These are phyloP conservation scores for Numenius phaeopus DNA, from an alignment of 2,797 vertebrate species.

Conservation along the genomic window DNA sequence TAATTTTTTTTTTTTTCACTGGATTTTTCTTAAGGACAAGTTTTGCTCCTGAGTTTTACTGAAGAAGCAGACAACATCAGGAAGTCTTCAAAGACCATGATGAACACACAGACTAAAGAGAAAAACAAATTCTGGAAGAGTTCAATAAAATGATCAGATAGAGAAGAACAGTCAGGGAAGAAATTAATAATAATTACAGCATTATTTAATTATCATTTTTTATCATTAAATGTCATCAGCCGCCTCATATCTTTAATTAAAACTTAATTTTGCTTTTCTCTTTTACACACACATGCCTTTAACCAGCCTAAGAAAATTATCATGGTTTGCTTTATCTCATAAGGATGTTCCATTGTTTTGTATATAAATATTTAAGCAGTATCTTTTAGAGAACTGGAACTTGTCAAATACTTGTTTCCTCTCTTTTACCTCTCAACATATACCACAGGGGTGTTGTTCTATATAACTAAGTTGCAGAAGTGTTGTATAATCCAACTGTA, in stretches of 20 bases:
- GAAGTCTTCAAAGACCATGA: neutral
- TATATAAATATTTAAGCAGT: neutral
- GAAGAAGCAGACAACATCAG: neutral
- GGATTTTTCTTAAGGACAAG: neutral
- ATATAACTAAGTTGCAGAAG: neutral
- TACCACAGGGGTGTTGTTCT: accelerated
- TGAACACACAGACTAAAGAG: neutral
- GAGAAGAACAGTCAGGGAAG: neutral
- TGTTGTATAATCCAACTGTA: neutral
- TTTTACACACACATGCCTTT: neutral
- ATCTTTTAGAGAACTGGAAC: neutral
- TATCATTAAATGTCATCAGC: neutral
- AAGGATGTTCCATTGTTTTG: neutral
- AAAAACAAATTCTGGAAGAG: neutral
- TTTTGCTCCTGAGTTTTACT: conserved; percentile 7
- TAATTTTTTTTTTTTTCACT: conserved; percentile 23
- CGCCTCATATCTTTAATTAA: conserved; percentile 34
- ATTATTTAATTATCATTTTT: conserved; percentile 38
- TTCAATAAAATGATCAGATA: neutral
- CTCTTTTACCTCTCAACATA: neutral
- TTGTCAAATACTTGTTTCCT: neutral
- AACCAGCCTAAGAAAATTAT: neutral
- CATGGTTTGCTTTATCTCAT: neutral
- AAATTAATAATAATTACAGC: conserved; percentile 46
- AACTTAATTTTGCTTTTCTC: neutral